Percentiles rank a stretch among this genome's conserved stretches.
phyloP scores from a whole-genome alignment of 23 tunicate genomes.

The Ciona savignyi region DNA sequence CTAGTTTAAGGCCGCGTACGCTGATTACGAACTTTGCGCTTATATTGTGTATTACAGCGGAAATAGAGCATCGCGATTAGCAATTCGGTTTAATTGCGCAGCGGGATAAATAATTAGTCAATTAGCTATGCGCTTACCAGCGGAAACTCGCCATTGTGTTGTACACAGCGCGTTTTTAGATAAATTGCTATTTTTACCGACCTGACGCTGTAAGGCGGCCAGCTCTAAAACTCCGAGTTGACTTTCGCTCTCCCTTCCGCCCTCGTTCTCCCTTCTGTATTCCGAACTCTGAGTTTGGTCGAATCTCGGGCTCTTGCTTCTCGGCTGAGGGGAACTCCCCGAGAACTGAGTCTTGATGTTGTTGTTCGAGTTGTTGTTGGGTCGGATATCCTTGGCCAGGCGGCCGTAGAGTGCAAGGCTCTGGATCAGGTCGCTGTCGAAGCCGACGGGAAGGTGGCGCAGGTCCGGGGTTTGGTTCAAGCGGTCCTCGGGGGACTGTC shows the following conservation, averaged over 20 bases:
- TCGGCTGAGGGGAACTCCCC: background rate
- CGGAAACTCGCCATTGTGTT: too few relatives aligned
- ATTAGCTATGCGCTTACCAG: too few relatives aligned
- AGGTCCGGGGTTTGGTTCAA: background rate
- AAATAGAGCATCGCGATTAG: background rate
- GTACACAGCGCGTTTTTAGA: too few relatives aligned
- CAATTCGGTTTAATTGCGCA: too few relatives aligned
- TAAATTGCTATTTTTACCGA: too few relatives aligned
- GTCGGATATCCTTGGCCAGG: background rate
- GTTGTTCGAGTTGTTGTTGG: slow-evolving; percentile 21
- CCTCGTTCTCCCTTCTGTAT: too few relatives aligned
- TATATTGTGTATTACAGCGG: background rate
- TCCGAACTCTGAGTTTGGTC: background rate
- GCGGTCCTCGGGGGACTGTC: background rate
- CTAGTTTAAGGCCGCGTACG: too few relatives aligned
- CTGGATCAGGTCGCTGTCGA: background rate
- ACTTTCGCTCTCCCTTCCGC: background rate
- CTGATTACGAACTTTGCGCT: background rate
- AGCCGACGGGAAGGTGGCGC: background rate
- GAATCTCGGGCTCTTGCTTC: background rate
- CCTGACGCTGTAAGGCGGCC: slow-evolving; percentile 5
- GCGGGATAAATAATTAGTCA: too few relatives aligned
- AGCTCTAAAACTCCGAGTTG: slow-evolving; percentile 1
- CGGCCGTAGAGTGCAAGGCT: background rate
- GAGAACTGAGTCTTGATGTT: slow-evolving; percentile 19